Evolutionary conservation across 2,797 vertebrate genomes (phyloP), one percentile per base, ranked within the genome.

Genomic region (Oreortyx pictus): DNA sequence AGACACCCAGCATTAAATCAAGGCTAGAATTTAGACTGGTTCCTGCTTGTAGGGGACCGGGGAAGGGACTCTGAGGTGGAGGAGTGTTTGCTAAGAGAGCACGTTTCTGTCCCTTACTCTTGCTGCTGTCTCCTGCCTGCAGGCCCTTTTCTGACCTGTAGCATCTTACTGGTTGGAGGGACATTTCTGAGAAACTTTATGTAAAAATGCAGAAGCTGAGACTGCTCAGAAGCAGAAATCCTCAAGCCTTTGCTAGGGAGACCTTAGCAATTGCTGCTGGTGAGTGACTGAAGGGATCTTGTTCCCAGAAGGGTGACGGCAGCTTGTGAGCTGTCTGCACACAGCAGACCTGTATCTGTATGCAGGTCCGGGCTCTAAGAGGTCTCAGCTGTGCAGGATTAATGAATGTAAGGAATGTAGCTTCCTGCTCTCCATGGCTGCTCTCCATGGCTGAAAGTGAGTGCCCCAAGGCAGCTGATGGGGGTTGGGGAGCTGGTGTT

Each of bases 111-210:
- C 43, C 44, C 31, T 33, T 57, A 29, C 7, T 0, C 56, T 68
- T 5, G 1, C 50, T 35, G 25, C 56, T 60, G 29, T 56, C 68
- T 59, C 29, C 52, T 72, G 59, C 66, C 56, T 23, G 7, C 7
- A 5, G 61, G 65, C 0, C 0, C 52, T 47, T 67, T n/a, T 62
- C 65, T 29, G n/a, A 12, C 14, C n/a, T 5, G 1, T 0, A 2
- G 24, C 65, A 35, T 35, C 3, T 1, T 44, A 50, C 19, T 3
- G 11, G 3, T 33, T 33, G 29, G 13, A 91, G 15, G 23, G 23
- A 31, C 11, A 0, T 24, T 54, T 77, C 54, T 77, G 59, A 67
- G 43, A 67, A 67, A 3, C 57, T 70, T 78, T 27, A 20, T 54
- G 81, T 88, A n/a, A 65, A 65, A 82, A 54, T 31, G 5, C 24